Base-by-base conservation (phyloP, 30 jellyfish, hydroid and myxozoan species). In the Pelagia noctiluca region DNA sequence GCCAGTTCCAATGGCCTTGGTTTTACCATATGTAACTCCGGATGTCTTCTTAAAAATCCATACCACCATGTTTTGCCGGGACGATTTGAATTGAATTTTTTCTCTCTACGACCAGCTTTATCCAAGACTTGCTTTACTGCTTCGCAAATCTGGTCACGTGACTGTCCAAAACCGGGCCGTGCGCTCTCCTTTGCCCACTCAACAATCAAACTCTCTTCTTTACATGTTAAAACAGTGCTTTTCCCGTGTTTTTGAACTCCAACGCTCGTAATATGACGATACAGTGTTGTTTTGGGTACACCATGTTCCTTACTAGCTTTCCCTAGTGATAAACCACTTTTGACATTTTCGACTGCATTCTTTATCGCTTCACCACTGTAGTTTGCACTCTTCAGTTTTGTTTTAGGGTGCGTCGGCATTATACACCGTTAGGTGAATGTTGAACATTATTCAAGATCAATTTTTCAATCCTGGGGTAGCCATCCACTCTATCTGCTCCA, bases 1-100 rank as follows among this genome's bases (percentile, higher is more conserved):
- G 76, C 0, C 80, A 21, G 80, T 24, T 16, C 86, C 26, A 74
- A 80, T 57, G 12, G 72, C 72, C 60, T 0, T 32, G 82, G 11
- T 50, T 23, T 57, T 57, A 57, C 5, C 35, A 74, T 47, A 23
- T 49, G 50, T n/a, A 74, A 11, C 0, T 49, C 36, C 24, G 86
- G 86, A 37, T 74, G 86, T 22, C 86, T 3, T 74, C 42, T 50
- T 12, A 53, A 37, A 60, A 52, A 76, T 4, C 81, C 54, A 49
- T 50, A 31, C 48, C 72, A 76, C 69, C 88, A 76, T 46, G 79
- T 54, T 63, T 63, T 78, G 35, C 83, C 71, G 0, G 89, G 89
- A 19, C 83, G 61, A 70, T 76, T 76, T 12, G 13, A 3, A 7
- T 38, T 23, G 47, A 54, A 78, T 10, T n/a, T 16, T 33, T 53